These are phyloP conservation scores for Columba guinea DNA, from an alignment of 2,797 vertebrate species.

Conservation along the genomic window DNA sequence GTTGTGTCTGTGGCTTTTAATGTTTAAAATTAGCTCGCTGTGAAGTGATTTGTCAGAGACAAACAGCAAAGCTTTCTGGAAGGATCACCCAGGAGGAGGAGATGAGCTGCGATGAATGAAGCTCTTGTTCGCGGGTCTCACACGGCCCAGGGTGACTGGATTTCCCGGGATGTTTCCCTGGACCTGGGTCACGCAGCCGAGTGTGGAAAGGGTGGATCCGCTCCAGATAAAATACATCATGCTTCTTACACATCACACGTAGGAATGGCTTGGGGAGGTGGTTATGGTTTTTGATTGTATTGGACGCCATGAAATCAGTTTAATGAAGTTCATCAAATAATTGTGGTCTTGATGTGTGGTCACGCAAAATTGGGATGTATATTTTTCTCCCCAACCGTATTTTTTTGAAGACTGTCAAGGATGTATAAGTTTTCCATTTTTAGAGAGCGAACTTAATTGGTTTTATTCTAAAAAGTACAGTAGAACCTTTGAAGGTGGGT, in stretches of 20 bases:
- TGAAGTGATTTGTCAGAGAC: constrained; percentile 9
- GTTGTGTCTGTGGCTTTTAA: neutral
- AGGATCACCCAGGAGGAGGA: constrained; percentile 24
- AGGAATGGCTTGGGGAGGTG: neutral
- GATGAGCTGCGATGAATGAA: neutral
- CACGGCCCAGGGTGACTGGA: neutral
- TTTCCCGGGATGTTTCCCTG: neutral
- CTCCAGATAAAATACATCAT: neutral
- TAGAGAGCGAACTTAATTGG: neutral
- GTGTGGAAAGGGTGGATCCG: neutral
- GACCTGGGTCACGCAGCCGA: neutral
- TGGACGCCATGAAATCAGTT: neutral
- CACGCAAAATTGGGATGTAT: fast-evolving
- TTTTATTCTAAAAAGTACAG: neutral
- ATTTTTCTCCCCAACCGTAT: neutral
- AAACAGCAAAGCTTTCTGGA: neutral
- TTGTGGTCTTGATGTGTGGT: neutral
- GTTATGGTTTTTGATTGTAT: neutral
- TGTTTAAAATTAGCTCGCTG: neutral
- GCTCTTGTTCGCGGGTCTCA: neutral
- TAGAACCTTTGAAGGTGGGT: neutral
- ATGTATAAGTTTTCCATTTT: neutral
- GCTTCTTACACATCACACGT: neutral
- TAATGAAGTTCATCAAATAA: neutral
- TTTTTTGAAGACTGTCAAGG: neutral